Evolutionary conservation across 2,113 vertebrate species (phyloP).

Genomic region (Parus major): DNA sequence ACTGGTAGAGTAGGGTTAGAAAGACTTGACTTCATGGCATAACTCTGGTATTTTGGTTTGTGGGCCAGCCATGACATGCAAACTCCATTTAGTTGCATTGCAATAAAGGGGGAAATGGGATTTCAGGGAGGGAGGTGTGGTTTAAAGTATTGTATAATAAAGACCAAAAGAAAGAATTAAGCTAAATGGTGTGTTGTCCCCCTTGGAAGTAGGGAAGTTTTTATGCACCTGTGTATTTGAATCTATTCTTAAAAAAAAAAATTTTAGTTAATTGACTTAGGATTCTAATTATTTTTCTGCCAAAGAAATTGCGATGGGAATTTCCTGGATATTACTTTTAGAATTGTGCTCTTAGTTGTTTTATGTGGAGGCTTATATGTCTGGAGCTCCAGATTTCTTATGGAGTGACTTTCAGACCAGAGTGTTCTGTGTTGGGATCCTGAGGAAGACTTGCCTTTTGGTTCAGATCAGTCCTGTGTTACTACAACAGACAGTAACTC

Average conservation of each 20-base stretch:
- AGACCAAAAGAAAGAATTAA: background rate
- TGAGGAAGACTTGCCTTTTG: background rate
- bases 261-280: background rate
- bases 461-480: background rate
- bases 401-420: background rate
- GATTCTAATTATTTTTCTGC: background rate
- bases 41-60: background rate
- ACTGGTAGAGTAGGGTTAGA: background rate
- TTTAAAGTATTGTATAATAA: background rate
- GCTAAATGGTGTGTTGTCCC: background rate
- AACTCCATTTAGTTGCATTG: background rate
- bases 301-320: background rate
- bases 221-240: background rate
- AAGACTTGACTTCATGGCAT: background rate
- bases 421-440: background rate
- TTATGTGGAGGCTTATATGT: rapidly evolving
- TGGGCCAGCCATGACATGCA: background rate
- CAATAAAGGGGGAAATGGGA: background rate
- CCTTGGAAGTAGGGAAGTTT: background rate
- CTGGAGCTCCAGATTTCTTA: background rate
- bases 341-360: background rate
- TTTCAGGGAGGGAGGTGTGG: background rate
- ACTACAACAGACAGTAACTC: background rate
- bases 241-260: background rate
- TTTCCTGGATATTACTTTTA: background rate